A percentile compares a stretch with the other conserved stretches of the same genome.
phyloP scores from a whole-genome alignment of 92 coral and sea anemone genomes.

The Zoanthus sansibaricus region DNA sequence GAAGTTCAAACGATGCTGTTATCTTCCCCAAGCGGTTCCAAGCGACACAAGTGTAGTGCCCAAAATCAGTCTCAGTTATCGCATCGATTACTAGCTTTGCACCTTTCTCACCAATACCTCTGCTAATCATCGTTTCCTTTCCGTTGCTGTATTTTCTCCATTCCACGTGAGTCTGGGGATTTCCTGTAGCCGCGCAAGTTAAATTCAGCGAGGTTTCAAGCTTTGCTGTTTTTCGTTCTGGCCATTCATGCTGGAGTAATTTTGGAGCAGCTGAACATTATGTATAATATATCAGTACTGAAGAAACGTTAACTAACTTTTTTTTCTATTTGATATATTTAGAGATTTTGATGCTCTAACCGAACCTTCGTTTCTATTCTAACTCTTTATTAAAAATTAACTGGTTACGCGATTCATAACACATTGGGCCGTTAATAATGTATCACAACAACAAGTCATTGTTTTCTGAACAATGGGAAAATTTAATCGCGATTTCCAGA shows the following conservation, averaged over 20 bases:
- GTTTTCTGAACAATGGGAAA: too few species aligned
- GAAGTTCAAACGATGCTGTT: not conserved
- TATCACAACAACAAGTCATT: too few species aligned
- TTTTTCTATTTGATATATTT: too few species aligned
- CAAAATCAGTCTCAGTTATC: slow-evolving; percentile 43
- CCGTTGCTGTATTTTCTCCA: slow-evolving; percentile 36
- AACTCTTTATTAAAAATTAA: too few species aligned
- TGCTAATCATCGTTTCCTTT: not conserved
- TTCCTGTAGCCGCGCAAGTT: slow-evolving; percentile 59
- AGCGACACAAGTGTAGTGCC: slow-evolving; percentile 69
- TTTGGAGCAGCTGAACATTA: slow-evolving; percentile 4
- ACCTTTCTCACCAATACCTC: not conserved
- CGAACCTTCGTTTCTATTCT: too few species aligned
- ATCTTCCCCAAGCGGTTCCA: slow-evolving; percentile 49
- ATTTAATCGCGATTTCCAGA: too few species aligned
- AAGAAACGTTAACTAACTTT: too few species aligned
- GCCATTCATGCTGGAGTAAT: not conserved
- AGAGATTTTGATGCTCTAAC: too few species aligned
- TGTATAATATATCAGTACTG: not conserved
- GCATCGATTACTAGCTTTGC: slow-evolving; percentile 26
- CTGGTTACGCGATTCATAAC: too few species aligned
- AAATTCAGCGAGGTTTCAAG: slow-evolving; percentile 31
- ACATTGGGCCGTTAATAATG: too few species aligned
- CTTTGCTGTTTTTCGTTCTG: not conserved
- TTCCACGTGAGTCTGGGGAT: slow-evolving; percentile 56